Base-by-base conservation (phyloP, 2,888 invertebrate species). In the Aelia acuminata region DNA sequence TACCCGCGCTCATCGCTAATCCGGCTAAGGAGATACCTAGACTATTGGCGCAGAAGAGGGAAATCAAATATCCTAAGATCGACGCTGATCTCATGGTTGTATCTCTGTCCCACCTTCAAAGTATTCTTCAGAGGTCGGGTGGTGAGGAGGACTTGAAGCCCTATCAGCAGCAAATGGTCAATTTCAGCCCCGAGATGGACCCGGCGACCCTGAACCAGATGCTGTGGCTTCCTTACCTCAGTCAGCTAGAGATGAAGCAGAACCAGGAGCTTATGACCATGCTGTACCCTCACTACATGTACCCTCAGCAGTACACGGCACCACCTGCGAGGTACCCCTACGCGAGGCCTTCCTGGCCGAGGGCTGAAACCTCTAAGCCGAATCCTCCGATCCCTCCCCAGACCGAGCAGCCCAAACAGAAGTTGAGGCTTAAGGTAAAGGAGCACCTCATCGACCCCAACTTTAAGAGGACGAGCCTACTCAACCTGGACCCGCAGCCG, bases 71-170 rank as follows among this genome's bases (percentile, higher is more conserved):
- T 91, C 96, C 96, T 1, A 94, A 95, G 90, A 93, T 96, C 18
- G 96, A 96, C 92, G 96, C 96, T 0, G 96, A 97, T 91, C 94
- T 96, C 90, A 92, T 96, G 86, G 96, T 96, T 35, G 95, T 97
- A 91, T 96, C 96, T 10, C 92, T 96, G 91, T 94, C 95, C 18
- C 96, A 96, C 92, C 93, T 97, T 88, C 96, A 93, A 89, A 90
- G 90, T 31, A 88, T 91, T 18, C 88, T 92, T 35, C 91, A 91
- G 57, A 90, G 90, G 43, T 89, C 90, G 0, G 89, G 90, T 22
- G 91, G 91, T 48, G 91, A 91, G 84, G 91, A 91, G n/a, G 90
- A 91, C 26, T 89, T 90, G 80, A 88, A 90, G 87, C 91, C 91
- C 53, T 91, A 91, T 84, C 91, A 91, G 84, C 89, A 89, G 43